Percentiles rank a stretch among this genome's conserved stretches.
These are phyloP conservation scores for Tetrax tetrax DNA, from an alignment of 2,113 vertebrate species.

Conservation along the genomic window DNA sequence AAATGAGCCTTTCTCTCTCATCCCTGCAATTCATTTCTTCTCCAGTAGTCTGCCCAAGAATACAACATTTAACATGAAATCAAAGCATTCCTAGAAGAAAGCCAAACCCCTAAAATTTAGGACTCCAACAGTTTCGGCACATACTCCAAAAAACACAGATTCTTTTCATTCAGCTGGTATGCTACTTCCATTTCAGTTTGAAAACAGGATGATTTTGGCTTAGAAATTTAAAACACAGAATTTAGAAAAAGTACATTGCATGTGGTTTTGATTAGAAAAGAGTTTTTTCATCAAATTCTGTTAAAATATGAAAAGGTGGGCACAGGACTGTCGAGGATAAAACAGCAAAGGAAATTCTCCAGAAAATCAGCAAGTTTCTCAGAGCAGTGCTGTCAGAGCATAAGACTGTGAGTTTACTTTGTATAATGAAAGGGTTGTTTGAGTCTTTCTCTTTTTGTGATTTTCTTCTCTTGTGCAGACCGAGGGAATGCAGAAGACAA, in stretches of 20 bases:
- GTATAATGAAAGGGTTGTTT: not conserved
- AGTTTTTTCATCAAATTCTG: not conserved
- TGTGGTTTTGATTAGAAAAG: constrained; percentile 22
- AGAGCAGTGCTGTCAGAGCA: not conserved
- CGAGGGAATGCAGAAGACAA: not conserved
- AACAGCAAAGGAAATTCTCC: not conserved
- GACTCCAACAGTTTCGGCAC: not conserved
- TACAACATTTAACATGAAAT: not conserved
- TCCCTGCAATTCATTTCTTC: not conserved
- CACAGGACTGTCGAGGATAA: not conserved
- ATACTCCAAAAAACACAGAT: not conserved
- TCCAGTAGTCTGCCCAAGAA: not conserved
- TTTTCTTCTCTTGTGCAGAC: not conserved
- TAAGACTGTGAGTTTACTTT: not conserved
- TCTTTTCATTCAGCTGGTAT: not conserved
- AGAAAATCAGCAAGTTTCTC: not conserved
- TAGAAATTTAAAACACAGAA: not conserved
- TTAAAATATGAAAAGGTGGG: not conserved
- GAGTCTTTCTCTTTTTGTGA: not conserved
- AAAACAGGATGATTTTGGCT: constrained; percentile 23
- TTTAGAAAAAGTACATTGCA: not conserved
- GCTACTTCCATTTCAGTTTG: constrained; percentile 17
- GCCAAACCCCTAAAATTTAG: not conserved
- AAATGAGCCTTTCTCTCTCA: not conserved
- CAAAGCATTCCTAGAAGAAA: not conserved